These are phyloP conservation scores for Falco peregrinus DNA, from an alignment of 2,797 vertebrate species.

Conservation along the genomic window DNA sequence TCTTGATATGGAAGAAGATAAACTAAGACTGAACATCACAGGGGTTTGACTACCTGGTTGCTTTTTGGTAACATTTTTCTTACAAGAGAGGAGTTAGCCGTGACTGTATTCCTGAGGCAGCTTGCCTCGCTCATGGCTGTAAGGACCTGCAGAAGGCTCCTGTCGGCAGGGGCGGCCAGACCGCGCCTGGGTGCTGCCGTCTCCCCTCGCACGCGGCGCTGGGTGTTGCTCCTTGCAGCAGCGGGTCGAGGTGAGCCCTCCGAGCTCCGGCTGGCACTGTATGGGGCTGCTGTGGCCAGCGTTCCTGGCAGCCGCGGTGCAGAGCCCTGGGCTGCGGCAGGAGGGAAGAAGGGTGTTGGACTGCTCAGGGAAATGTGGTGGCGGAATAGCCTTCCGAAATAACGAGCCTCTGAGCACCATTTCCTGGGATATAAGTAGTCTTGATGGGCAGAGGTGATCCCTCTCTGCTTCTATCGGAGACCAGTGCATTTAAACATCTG, in stretches of 20 bases:
- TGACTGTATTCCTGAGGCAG: background rate
- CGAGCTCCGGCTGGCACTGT: background rate
- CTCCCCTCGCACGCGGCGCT: background rate
- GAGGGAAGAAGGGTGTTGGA: fast-evolving
- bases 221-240: background rate
- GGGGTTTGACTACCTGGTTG: background rate
- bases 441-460: background rate
- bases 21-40: background rate
- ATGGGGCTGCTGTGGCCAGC: fast-evolving
- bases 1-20: background rate
- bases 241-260: background rate
- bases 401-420: fast-evolving
- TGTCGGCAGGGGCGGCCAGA: background rate
- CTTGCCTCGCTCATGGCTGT: background rate
- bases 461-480: background rate
- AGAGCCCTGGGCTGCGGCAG: background rate
- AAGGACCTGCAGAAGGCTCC: background rate
- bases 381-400: background rate
- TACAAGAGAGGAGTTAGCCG: background rate
- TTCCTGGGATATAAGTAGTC: background rate
- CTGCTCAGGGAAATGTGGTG: background rate
- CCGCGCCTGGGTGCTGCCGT: fast-evolving
- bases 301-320: background rate
- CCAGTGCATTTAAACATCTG: background rate
- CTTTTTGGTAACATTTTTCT: background rate